Evolutionary conservation across 2,888 invertebrate species (phyloP).

Genomic region (Pemphredon lugubris): DNA sequence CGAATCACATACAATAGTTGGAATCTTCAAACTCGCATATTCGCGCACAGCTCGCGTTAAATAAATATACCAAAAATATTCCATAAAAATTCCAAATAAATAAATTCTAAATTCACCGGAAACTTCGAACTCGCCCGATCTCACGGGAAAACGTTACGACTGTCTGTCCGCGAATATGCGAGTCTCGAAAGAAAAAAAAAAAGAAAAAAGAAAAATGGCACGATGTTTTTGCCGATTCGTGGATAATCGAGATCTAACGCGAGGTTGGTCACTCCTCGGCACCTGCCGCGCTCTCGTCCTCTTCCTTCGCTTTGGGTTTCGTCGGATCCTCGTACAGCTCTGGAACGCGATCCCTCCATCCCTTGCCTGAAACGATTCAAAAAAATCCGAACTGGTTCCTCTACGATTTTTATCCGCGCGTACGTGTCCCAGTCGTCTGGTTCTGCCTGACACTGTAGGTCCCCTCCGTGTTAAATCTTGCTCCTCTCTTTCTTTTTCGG

Average conservation of each 20-base stretch:
- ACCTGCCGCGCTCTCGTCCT: constrained; percentile 56
- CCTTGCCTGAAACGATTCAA: constrained; percentile 80
- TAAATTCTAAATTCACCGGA: too few relatives aligned
- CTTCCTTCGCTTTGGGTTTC: constrained; percentile 69
- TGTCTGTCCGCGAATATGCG: not conserved
- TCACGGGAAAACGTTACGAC: too few relatives aligned
- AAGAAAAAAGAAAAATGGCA: not conserved
- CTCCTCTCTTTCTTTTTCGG: constrained; percentile 34
- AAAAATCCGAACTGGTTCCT: constrained; percentile 51
- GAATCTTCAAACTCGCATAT: too few relatives aligned
- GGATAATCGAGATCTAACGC: constrained; percentile 6
- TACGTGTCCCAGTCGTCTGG: constrained; percentile 55
- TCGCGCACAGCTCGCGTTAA: too few relatives aligned
- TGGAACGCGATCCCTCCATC: constrained; percentile 80
- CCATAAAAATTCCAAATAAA: too few relatives aligned
- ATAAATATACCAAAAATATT: too few relatives aligned
- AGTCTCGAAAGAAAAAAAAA: not conserved
- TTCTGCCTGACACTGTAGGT: constrained; percentile 48
- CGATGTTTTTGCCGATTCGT: too few relatives aligned
- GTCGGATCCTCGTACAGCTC: constrained; percentile 79
- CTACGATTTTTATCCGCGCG: constrained; percentile 38
- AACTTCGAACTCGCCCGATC: too few relatives aligned
- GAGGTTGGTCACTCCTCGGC: constrained; percentile 48
- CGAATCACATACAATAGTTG: too few relatives aligned
- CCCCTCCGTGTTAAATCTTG: constrained; percentile 50